A percentile compares a stretch with the other conserved stretches of the same genome.
Conservation (phyloP, 2,888 invertebrate species). For the Sylvicola cinctus region DNA sequence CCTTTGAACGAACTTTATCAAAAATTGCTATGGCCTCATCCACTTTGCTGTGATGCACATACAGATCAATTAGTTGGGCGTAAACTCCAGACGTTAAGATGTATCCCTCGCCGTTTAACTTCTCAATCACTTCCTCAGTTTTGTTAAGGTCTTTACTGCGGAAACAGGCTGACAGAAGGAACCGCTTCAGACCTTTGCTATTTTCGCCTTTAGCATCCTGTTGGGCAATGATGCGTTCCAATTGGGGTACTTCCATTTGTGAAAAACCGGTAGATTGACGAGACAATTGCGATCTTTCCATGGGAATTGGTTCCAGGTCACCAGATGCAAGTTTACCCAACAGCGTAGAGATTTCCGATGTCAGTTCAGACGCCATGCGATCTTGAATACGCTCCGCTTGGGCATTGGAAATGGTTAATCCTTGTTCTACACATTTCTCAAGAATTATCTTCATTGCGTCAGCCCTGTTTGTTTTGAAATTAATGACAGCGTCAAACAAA, state of each 20-base stretch:
- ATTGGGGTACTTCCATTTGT: constrained; percentile 25
- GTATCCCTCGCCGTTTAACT: constrained; percentile 36
- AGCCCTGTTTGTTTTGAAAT: constrained; percentile 24
- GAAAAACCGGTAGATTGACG: constrained; percentile 11
- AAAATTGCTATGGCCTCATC: constrained; percentile 38
- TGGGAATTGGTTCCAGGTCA: constrained; percentile 31
- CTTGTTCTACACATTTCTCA: constrained; percentile 34
- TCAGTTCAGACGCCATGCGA: constrained; percentile 41
- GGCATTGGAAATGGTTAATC: constrained; percentile 39
- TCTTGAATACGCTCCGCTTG: constrained; percentile 41
- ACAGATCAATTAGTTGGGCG: constrained; percentile 45
- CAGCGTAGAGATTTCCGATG: constrained; percentile 36
- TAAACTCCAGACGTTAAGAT: constrained; percentile 33
- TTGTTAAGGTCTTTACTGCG: constrained; percentile 40
- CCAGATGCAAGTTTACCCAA: constrained; percentile 42
- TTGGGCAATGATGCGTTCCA: constrained; percentile 34
- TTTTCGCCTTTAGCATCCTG: constrained; percentile 35
- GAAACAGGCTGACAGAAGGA: constrained; percentile 38
- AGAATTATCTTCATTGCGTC: constrained; percentile 30
- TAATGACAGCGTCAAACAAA: constrained; percentile 29
- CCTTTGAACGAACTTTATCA: constrained; percentile 26
- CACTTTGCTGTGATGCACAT: constrained; percentile 35
- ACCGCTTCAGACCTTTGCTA: constrained; percentile 35
- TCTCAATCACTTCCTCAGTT: constrained; percentile 31
- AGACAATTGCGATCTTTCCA: constrained; percentile 22